Base-by-base conservation (phyloP, 2,888 invertebrate species). In the Amblyteles armatorius region DNA sequence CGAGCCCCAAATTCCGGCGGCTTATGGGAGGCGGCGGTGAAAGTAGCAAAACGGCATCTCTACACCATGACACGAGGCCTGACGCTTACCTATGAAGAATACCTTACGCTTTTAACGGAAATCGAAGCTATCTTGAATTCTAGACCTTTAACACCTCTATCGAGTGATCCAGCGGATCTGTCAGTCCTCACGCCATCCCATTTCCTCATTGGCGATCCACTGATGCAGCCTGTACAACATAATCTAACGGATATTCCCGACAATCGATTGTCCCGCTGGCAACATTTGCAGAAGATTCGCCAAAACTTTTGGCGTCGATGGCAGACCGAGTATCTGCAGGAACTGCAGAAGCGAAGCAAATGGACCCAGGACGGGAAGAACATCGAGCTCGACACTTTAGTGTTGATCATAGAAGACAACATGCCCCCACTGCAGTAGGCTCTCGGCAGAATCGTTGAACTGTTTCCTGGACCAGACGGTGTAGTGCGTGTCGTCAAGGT, bases 331-430 rank as follows among this genome's bases (percentile, higher is more conserved):
- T 88, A 87, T 68, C 79, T 87, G 7, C 82, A 79, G 13, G 85
- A 86, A 44, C 68, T 87, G 4, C 88, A 87, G 73, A 68, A 81
- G 22, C 80, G 85, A 9, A 44, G 26, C n/a, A 88, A 86, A 60
- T 88, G 86, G 86, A 76, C 52, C 13, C 52, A 11, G 0, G 55
- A 63, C 7, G 60, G 72, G 6, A 73, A 78, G 11, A 81, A 79
- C 55, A n/a, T 93, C 9, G 52, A 89, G 57, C 40, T 87, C 1
- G 91, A 89, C 6, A 84, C 88, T 2, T 13, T 92, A 33, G 92
- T 93, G 0, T 63, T 93, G 6, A 48, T 92, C 6, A 90, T 90
- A 55, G 91, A 92, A 33, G 89, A 91, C 57, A 86, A 89, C 36
- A 55, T 88, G 5, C 88, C 91, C 9, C 90, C 91, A 1, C 52